Base-by-base conservation (phyloP, 2,888 invertebrate genomes). In the Chloromyia formosa region DNA sequence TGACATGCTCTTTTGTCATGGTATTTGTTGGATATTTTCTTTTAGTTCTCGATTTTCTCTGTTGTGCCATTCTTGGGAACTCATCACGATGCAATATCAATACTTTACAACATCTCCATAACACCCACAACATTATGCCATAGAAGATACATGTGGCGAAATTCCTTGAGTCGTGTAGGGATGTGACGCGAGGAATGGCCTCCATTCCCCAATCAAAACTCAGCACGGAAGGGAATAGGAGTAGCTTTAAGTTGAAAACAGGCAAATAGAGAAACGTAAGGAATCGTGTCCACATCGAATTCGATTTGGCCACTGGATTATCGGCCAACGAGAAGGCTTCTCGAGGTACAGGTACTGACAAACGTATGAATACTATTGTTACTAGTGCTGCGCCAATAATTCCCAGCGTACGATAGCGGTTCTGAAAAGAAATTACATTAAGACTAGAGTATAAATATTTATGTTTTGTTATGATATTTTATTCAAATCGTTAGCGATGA, bases 161-260 rank as follows among this genome's bases (percentile, higher is more conserved):
- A 84, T 96, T 96, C 78, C 98, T 89, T 4, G 88, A 87, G 84
- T 98, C 98, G 80, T 90, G 87, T 18, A 94, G 80, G 35, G 91
- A 89, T 64, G 91, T 91, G 79, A 98, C 90, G 77, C 94, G 89
- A 9, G 97, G 96, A 81, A 98, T 91, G 1, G 98, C 93, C 80
- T 97, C 96, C 98, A 98, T 98, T 27, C 97, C 97, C 98, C 98
- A 98, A 86, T 98, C 98, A 87, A 97, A 98, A 85, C 97, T 97
- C 74, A 98, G 88, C 79, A 92, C 91, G 80, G 90, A 90, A 5
- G 98, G 98, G 84, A 92, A 95, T 54, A 97, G 84, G 76, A 98
- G 88, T 81, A 98, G 90, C 84, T 91, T 90, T 81, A 96, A 92
- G 86, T 98, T 97, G 83, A 95, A 93, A 60, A 93, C 92, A 54